A percentile compares a stretch with the other conserved stretches of the same genome.
Conservation (phyloP, 2,113 vertebrate genomes). For the Lepus europaeus region DNA sequence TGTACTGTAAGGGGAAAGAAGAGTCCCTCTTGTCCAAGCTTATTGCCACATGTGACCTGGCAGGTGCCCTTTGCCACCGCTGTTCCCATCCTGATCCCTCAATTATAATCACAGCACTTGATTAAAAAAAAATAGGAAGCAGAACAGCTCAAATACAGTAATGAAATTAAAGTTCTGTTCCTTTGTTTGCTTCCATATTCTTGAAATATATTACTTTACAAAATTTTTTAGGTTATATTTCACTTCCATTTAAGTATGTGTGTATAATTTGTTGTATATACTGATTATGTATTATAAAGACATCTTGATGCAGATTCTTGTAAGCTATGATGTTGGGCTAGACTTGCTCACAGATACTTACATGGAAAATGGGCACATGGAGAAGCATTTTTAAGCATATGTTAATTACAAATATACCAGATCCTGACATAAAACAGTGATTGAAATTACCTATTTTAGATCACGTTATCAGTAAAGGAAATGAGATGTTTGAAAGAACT, state of each 20-base stretch:
- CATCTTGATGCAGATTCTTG: background rate
- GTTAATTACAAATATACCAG: background rate
- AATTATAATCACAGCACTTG: slow-evolving; percentile 68
- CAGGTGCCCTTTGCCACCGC: slow-evolving; percentile 55
- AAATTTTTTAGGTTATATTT: slow-evolving; percentile 64
- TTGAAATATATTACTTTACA: slow-evolving; percentile 52
- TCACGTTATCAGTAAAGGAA: background rate
- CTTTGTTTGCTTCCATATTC: slow-evolving; percentile 31
- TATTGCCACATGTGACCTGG: slow-evolving; percentile 55
- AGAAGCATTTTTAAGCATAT: slow-evolving; percentile 61
- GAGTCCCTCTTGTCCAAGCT: slow-evolving; percentile 20
- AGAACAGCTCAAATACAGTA: background rate
- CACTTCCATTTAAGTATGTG: slow-evolving; percentile 43
- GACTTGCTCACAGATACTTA: slow-evolving; percentile 13
- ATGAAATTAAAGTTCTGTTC: slow-evolving; percentile 69
- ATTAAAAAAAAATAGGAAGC: slow-evolving; percentile 66
- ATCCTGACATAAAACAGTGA: slow-evolving; percentile 52
- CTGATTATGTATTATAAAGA: background rate
- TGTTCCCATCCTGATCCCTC: slow-evolving; percentile 62
- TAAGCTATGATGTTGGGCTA: background rate
- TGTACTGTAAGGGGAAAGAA: background rate
- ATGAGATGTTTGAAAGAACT: slow-evolving; percentile 24
- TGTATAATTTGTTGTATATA: slow-evolving; percentile 22
- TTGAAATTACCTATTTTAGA: slow-evolving; percentile 15
- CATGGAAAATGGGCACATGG: background rate